phyloP scores from a whole-genome alignment of 2,797 vertebrate genomes.

The Falco concolor region DNA sequence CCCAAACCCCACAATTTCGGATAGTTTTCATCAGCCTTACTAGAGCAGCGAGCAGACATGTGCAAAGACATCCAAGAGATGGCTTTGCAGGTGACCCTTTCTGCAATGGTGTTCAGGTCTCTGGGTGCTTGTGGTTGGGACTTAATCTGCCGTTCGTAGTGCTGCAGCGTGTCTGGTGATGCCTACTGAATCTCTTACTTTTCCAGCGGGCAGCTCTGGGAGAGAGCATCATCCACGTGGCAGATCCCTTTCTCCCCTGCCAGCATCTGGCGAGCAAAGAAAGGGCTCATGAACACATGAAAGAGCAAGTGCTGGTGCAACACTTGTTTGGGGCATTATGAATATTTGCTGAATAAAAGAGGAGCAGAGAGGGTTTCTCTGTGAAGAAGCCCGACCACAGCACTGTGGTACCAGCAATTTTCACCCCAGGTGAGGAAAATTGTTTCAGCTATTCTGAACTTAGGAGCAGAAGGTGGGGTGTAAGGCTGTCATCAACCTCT shows the following conservation, averaged over 20 bases:
- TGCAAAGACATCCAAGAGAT: background rate
- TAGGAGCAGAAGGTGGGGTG: background rate
- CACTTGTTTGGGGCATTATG: background rate
- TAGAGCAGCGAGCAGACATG: background rate
- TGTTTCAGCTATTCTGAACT: background rate
- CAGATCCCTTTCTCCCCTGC: background rate
- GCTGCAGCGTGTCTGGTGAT: background rate
- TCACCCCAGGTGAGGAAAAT: background rate
- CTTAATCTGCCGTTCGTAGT: background rate
- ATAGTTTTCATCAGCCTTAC: background rate
- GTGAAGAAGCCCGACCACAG: background rate
- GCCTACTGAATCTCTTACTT: background rate
- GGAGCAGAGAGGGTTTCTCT: background rate
- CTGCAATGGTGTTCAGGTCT: background rate
- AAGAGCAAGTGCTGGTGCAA: background rate
- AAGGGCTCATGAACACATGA: background rate
- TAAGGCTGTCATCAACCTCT: background rate
- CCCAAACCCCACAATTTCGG: background rate
- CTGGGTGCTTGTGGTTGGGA: fast-evolving
- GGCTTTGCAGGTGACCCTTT: background rate
- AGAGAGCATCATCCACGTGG: background rate
- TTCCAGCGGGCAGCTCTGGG: background rate
- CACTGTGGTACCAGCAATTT: background rate
- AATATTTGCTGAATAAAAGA: background rate
- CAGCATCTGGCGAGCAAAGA: background rate